Percentiles rank a stretch among this genome's conserved stretches.
Conservation (phyloP, 2,113 vertebrate genomes). For the Carassius auratus region DNA sequence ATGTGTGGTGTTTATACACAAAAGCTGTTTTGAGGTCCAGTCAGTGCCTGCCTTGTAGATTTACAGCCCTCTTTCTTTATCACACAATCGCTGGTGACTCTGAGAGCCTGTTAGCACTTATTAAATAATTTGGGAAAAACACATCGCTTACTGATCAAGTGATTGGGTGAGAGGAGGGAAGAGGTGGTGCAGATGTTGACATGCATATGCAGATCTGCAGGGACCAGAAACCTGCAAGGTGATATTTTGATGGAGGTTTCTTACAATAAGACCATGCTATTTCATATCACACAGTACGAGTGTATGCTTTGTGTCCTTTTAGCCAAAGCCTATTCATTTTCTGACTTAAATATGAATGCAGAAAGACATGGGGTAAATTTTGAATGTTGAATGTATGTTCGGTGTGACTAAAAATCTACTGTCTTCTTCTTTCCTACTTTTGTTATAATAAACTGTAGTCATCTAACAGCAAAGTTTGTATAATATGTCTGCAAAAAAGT, state of each 20-base stretch:
- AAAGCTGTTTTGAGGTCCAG: conserved; percentile 33
- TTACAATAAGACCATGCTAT: neutral
- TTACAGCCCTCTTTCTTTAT: conserved; percentile 47
- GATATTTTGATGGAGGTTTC: neutral
- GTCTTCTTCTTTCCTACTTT: neutral
- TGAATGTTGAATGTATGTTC: neutral
- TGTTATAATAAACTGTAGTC: neutral
- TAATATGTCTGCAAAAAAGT: neutral
- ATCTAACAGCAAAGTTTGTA: no score
- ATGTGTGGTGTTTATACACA: conserved; percentile 28
- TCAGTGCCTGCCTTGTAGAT: conserved; percentile 45
- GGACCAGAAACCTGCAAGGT: neutral
- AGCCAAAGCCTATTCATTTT: neutral
- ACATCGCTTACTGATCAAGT: conserved; percentile 36
- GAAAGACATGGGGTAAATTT: neutral
- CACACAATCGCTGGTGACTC: conserved; percentile 47
- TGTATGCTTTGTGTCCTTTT: neutral
- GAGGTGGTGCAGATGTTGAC: conserved; percentile 22
- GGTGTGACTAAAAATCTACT: neutral
- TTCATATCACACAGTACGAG: neutral
- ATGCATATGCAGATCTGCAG: neutral
- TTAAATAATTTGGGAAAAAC: conserved; percentile 48
- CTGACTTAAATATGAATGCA: neutral
- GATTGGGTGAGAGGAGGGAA: conserved; percentile 12
- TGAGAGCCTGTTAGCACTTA: conserved; percentile 52